Base-by-base conservation (phyloP, 2,888 invertebrate genomes). In the Cryptophagus acutangulus region DNA sequence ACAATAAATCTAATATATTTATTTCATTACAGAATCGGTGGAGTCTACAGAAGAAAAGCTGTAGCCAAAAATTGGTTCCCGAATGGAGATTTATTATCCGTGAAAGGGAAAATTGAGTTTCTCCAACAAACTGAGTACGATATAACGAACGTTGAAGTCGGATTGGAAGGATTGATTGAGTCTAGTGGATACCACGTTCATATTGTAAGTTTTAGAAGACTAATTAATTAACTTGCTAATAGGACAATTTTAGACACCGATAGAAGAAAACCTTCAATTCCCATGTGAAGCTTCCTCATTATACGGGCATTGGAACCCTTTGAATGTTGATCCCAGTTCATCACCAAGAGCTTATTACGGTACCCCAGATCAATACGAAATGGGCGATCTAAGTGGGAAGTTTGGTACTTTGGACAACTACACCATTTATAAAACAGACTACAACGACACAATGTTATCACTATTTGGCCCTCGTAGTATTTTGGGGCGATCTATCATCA, bases 31-130 rank as follows among this genome's bases (percentile, higher is more conserved):
- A 90, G 90, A 40, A 79, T 91, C 48, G 76, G 75, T 37, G 82
- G 84, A 0, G 74, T 85, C 4, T 82, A 82, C 57, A 77, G 86
- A 4, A 78, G 87, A 41, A 91, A 91, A 69, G 89, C 85, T 0
- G 89, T 92, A 1, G 85, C 82, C 0, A 82, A 81, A 55, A 87
- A 90, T 58, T 92, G 92, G 92, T 88, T 87, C 67, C 84, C 87
- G 3, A 90, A 90, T 67, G 87, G 86, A 0, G 76, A 78, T 43
- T 67, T 71, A 0, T 67, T 81, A 24, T 67, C 75, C 0, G 72
- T 87, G 13, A 77, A 74, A 58, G 91, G 91, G 6, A 82, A 82
- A 66, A 67, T 91, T 14, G 90, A 91, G 70, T 78, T 92, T 52
- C 74, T 82, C 26, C 92, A 93, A 69, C 87, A 90, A 69, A 85